These are phyloP conservation scores for Cordylochernes scorpioides DNA, from an alignment of 2,888 invertebrate species.

Conservation along the genomic window DNA sequence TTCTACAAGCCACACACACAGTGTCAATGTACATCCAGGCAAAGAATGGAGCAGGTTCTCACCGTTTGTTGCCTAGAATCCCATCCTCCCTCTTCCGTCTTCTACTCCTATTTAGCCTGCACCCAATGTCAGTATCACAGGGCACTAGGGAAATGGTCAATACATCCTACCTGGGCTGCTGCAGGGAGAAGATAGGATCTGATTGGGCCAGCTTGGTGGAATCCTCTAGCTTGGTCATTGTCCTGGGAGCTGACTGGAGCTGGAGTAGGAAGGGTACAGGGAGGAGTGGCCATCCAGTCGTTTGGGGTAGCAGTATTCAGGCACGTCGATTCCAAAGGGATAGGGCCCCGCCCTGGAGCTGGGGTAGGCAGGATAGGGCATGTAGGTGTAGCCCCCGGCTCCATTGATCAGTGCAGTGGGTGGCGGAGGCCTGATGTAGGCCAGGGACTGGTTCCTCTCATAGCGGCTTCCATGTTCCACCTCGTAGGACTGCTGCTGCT, in stretches of 20 bases:
- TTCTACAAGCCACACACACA: too few species aligned
- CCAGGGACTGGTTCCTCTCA: constrained; percentile 6
- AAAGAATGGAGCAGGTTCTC: too few species aligned
- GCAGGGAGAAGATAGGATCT: too few species aligned
- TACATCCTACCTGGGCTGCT: too few species aligned
- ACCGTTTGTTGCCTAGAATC: too few species aligned
- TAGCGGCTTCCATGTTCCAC: constrained; percentile 9
- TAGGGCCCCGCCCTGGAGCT: constrained; percentile 6
- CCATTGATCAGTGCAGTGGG: constrained; percentile 6
- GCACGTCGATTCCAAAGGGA: constrained; percentile 8
- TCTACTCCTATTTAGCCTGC: too few species aligned
- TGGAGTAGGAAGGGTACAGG: constrained; percentile 5
- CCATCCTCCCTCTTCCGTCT: too few species aligned
- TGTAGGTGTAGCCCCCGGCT: constrained; percentile 5
- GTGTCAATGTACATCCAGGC: too few species aligned
- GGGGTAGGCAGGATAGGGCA: constrained; percentile 6
- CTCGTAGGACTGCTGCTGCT: constrained; percentile 10
- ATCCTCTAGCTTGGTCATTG: neutral
- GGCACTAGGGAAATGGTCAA: too few species aligned
- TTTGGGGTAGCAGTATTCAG: constrained; percentile 7
- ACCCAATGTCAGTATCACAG: too few species aligned
- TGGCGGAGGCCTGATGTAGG: constrained; percentile 6
- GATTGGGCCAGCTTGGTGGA: too few species aligned
- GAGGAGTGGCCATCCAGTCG: constrained; percentile 4
- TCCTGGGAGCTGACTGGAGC: constrained; percentile 1